Evolutionary conservation across 2,113 vertebrate species (phyloP).

Genomic region (Lasiurus borealis): DNA sequence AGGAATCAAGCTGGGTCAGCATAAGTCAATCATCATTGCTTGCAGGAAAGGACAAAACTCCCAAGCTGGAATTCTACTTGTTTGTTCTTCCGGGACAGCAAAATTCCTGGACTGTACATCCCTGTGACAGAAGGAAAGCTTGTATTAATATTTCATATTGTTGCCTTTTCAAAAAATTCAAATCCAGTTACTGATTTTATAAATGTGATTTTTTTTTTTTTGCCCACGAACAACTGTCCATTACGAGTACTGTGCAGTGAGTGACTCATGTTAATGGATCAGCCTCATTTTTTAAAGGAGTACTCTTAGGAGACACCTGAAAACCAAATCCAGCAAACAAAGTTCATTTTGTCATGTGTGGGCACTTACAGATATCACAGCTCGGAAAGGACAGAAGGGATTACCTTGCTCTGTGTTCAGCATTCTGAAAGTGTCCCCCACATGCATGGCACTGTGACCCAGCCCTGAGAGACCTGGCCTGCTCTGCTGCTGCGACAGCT

Average conservation of each 20-base stretch:
- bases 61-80: not conserved
- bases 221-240: not conserved
- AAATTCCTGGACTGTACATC: not conserved
- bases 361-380: conserved; percentile 14
- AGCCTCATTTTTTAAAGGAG: conserved; percentile 4
- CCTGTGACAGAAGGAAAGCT: not conserved
- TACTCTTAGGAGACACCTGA: not conserved
- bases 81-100: not conserved
- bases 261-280: not conserved
- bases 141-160: not conserved
- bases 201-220: not conserved
- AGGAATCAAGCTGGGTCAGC: not conserved
- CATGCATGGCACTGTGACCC: not conserved
- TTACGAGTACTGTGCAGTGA: not conserved
- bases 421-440: not conserved
- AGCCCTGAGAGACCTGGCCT: not conserved
- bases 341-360: not conserved
- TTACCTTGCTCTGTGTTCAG: not conserved
- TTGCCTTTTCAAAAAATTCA: not conserved
- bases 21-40: not conserved
- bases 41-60: not conserved
- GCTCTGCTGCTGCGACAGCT: fast-evolving
- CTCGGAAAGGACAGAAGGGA: not conserved
- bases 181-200: not conserved
- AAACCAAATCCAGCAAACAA: conserved; percentile 43